phyloP scores from a whole-genome alignment of 2,888 invertebrate species.

The Criorhina ranunculi region DNA sequence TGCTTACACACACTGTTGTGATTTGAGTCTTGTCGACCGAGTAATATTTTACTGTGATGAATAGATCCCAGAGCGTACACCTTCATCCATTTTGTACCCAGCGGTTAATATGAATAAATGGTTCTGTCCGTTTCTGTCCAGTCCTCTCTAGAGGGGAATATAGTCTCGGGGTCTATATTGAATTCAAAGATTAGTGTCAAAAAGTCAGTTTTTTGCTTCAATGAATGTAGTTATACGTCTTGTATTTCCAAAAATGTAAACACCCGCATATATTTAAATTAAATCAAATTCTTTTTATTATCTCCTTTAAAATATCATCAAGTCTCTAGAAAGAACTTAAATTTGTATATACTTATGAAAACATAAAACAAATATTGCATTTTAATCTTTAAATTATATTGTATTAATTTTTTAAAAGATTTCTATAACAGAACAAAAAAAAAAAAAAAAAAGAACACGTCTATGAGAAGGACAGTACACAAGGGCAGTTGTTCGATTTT shows the following conservation, averaged over 20 bases:
- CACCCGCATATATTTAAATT: constrained; percentile 79
- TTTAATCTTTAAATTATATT: constrained; percentile 51
- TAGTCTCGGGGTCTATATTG: too few species aligned
- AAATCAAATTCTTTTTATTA: constrained; percentile 77
- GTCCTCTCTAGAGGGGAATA: too few species aligned
- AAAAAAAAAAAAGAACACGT: constrained; percentile 67
- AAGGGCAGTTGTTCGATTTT: constrained; percentile 68
- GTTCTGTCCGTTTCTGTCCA: too few species aligned
- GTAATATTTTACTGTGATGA: too few species aligned
- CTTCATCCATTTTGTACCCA: too few species aligned
- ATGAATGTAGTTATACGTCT: too few species aligned
- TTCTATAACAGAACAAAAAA: constrained; percentile 60
- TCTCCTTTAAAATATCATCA: constrained; percentile 74
- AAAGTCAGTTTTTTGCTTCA: too few species aligned
- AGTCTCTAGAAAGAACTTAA: constrained; percentile 75
- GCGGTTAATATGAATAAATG: too few species aligned
- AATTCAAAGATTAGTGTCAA: too few species aligned
- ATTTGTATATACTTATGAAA: constrained; percentile 74
- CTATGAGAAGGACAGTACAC: constrained; percentile 66
- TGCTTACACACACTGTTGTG: too few species aligned
- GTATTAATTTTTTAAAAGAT: constrained; percentile 28
- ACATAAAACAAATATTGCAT: constrained; percentile 64
- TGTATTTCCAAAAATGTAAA: constrained; percentile 3
- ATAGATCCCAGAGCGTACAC: too few species aligned
- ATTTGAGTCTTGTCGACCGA: too few species aligned